A percentile compares a stretch with the other conserved stretches of the same genome.
phyloP scores from a whole-genome alignment of 2,888 invertebrate species.

The Megamerina dolium region DNA sequence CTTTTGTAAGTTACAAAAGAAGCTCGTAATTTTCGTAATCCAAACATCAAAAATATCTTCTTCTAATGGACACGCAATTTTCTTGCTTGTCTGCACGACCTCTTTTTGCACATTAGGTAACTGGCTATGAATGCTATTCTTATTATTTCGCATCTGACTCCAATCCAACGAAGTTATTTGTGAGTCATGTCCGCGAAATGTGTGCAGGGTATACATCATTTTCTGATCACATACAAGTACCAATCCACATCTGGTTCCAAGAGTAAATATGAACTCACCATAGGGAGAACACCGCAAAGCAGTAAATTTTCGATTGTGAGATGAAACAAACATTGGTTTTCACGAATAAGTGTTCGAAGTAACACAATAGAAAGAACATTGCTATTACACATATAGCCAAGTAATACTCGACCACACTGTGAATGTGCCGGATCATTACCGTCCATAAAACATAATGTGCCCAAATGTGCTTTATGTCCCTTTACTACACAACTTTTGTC shows the following conservation, averaged over 20 bases:
- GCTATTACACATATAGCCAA: constrained; percentile 40
- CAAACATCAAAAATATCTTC: constrained; percentile 47
- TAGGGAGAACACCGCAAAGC: constrained; percentile 41
- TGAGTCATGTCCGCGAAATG: constrained; percentile 68
- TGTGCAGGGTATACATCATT: constrained; percentile 36
- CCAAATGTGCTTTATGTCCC: constrained; percentile 45
- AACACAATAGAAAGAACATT: constrained; percentile 41
- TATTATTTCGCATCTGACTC: too few relatives aligned
- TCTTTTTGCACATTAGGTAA: too few relatives aligned
- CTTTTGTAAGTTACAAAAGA: too few relatives aligned
- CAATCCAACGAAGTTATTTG: constrained; percentile 55
- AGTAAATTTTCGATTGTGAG: constrained; percentile 32
- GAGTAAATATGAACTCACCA: constrained; percentile 39
- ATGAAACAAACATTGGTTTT: constrained; percentile 33
- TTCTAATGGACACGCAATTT: too few relatives aligned
- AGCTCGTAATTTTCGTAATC: constrained; percentile 45
- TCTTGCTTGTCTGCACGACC: too few relatives aligned
- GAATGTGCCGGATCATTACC: constrained; percentile 29
- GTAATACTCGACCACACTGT: constrained; percentile 27
- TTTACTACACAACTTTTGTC: constrained; percentile 33
- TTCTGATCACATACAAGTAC: constrained; percentile 40
- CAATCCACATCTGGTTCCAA: constrained; percentile 39
- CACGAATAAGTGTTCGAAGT: constrained; percentile 42
- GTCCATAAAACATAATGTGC: constrained; percentile 32
- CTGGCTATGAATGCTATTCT: too few relatives aligned